phyloP scores from a whole-genome alignment of 2,888 invertebrate species.

The Tetragnatha montana region DNA sequence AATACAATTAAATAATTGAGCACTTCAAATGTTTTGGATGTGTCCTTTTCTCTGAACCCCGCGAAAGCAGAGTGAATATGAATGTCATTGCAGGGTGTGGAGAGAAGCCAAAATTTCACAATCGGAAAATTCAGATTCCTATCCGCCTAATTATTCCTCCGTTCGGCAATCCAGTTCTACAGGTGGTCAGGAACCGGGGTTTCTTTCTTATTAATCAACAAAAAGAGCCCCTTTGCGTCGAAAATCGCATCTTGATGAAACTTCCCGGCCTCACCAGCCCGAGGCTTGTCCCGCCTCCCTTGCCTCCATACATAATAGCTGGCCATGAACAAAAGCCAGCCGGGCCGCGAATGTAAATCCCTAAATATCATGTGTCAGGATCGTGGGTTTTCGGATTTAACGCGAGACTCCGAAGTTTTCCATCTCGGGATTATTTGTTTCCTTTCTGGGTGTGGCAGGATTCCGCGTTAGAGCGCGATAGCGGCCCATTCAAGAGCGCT shows the following conservation, averaged over 20 bases:
- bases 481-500: slow-evolving; percentile 53
- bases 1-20: no score
- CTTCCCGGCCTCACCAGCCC: slow-evolving; percentile 28
- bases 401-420: slow-evolving; percentile 64
- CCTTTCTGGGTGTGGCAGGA: slow-evolving; percentile 67
- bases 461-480: slow-evolving; percentile 56
- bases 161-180: slow-evolving; percentile 59
- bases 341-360: slow-evolving; percentile 57
- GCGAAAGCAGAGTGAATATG: no score
- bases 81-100: neutral
- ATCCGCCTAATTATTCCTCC: slow-evolving; percentile 52
- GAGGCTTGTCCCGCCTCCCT: slow-evolving; percentile 31
- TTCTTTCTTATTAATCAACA: slow-evolving; percentile 58
- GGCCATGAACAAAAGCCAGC: slow-evolving; percentile 61
- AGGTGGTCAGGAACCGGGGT: slow-evolving; percentile 47
- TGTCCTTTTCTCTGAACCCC: no score
- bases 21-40: no score
- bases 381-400: slow-evolving; percentile 61
- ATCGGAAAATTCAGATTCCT: slow-evolving; percentile 41
- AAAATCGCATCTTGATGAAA: slow-evolving; percentile 62
- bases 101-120: neutral
- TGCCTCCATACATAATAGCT: slow-evolving; percentile 45
- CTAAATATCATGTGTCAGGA: slow-evolving; percentile 68
- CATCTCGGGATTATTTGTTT: slow-evolving; percentile 67
- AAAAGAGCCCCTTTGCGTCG: slow-evolving; percentile 41